Base-by-base conservation (phyloP, 2,888 invertebrate genomes). In the Aporophyla lueneburgensis region DNA sequence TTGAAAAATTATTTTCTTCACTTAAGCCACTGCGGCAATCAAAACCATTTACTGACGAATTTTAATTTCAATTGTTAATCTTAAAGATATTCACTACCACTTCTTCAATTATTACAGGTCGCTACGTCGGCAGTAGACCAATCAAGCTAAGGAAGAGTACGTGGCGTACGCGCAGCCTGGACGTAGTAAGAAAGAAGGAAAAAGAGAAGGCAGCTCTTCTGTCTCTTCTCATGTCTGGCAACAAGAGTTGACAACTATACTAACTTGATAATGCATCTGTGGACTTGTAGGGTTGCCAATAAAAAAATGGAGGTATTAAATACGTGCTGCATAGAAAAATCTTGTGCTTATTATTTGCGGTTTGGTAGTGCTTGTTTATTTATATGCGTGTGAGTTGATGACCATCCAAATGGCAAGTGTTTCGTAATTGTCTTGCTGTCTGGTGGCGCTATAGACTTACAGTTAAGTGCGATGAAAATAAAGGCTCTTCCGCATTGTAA, bases 51-150 rank as follows among this genome's bases (percentile, higher is more conserved):
- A 56, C n/a, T n/a, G 46, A 14, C 3, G n/a, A 40, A 10, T 46
- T 46, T 10, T 10, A 1, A 46, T 21, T 53, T 46, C 14, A 74
- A 58, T 46, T 46, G 43, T 46, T 46, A 46, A 46, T 46, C 43
- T 46, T 46, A 46, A 46, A 46, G 43, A 46, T 12, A 10, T 46
- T 46, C 43, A 1, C 43, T 46, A 2, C 43, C 1, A 46, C 10
- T 46, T 46, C 43, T 46, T 46, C 43, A 46, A 46, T 10, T 9
- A 27, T 88, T 78, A 9, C 87, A 99, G 99, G 99, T 27, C 98
- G 99, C 77, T 99, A 99, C 94, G 99, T 99, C 0, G 99, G 99
- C 77, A 99, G 99, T 91, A 97, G 99, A 58, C 99, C 99, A 0
- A 99, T 99, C 83, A 99, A 99, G 93, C 96, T 99, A 74, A 97